phyloP scores from a whole-genome alignment of 2,113 vertebrate species.

The Oryzias celebensis region DNA sequence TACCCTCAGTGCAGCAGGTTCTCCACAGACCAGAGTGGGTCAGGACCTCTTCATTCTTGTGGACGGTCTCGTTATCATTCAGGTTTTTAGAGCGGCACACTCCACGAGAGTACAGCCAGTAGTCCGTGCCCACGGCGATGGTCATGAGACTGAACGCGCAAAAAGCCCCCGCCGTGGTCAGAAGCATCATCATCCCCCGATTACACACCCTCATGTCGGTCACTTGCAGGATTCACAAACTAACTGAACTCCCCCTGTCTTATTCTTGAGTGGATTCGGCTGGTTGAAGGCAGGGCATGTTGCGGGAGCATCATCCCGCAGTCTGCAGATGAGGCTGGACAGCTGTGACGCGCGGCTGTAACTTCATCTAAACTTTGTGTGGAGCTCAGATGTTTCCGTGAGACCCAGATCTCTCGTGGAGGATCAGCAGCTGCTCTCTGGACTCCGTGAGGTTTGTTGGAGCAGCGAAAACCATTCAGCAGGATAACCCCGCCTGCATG shows the following conservation, averaged over 20 bases:
- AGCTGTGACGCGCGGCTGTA: neutral
- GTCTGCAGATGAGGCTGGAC: neutral
- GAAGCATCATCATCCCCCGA: slow-evolving; percentile 90
- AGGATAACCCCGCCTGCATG: slow-evolving; percentile 22
- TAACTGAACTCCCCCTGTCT: slow-evolving; percentile 22
- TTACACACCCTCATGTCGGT: slow-evolving; percentile 90
- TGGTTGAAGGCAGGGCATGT: neutral
- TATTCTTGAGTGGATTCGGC: slow-evolving; percentile 14
- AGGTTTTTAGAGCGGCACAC: slow-evolving; percentile 88
- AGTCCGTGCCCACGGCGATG: slow-evolving; percentile 97
- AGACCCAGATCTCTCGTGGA: neutral
- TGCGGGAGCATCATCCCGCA: slow-evolving; percentile 11
- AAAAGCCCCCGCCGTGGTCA: slow-evolving; percentile 95
- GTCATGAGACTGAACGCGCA: slow-evolving; percentile 98
- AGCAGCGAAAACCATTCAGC: slow-evolving; percentile 4
- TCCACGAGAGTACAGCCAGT: slow-evolving; percentile 95
- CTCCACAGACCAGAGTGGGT: slow-evolving; percentile 96
- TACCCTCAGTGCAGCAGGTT: slow-evolving; percentile 97
- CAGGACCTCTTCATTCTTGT: slow-evolving; percentile 96
- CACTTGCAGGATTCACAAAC: slow-evolving; percentile 13
- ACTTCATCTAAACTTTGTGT: neutral
- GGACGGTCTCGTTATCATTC: slow-evolving; percentile 91
- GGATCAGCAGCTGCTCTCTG: neutral
- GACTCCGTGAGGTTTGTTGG: neutral
- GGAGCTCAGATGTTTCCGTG: neutral